Evolutionary conservation across 2,797 vertebrate species (phyloP).

Genomic region (Pempheris klunzingeri): DNA sequence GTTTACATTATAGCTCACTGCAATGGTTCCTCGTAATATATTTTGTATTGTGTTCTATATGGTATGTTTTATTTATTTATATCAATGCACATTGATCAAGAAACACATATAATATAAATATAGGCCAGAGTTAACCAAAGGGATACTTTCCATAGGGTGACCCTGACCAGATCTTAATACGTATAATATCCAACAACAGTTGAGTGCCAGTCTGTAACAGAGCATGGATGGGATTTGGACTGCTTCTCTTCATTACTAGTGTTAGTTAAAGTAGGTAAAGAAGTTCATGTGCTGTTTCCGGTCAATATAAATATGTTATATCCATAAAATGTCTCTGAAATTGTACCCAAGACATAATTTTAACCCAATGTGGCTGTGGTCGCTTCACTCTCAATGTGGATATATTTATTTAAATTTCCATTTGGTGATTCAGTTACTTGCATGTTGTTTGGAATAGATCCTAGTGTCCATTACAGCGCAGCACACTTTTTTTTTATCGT

Average conservation of each 20-base stretch:
- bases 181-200: conserved; percentile 14
- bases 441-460: not conserved
- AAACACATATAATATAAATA: not conserved
- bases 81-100: not conserved
- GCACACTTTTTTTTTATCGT: not conserved
- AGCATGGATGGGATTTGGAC: conserved; percentile 8
- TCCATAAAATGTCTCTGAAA: not conserved
- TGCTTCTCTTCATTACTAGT: conserved; percentile 2
- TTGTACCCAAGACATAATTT: not conserved
- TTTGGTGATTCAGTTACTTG: not conserved
- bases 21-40: not conserved
- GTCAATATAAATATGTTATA: not conserved
- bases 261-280: not conserved
- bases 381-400: not conserved
- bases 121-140: not conserved
- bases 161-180: conserved; percentile 14
- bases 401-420: conserved; percentile 30
- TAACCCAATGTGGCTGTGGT: not conserved
- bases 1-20: not conserved
- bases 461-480: too few relatives aligned
- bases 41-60: not conserved
- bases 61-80: not conserved
- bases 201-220: conserved; percentile 6
- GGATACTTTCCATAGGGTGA: conserved; percentile 3
- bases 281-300: not conserved